Evolutionary conservation across 2,888 invertebrate genomes (phyloP), one percentile per base, ranked within the genome.

Genomic region (Melikaiella ostensackeni): DNA sequence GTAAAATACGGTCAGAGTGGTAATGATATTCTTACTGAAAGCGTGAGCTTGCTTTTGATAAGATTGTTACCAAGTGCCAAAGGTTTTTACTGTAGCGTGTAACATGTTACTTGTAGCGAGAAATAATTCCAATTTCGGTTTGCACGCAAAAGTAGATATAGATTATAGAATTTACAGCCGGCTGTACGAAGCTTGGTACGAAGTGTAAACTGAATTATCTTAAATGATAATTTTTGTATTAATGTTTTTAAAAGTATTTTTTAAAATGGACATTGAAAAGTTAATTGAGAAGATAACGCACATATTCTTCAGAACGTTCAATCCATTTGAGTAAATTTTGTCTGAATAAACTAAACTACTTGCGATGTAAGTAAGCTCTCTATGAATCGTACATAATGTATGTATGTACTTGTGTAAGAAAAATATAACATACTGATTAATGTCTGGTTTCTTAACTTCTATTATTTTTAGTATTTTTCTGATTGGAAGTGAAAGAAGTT

Each of bases 21-120:
- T 38, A 42, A 64, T 38, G 38, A 24, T 21, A 64, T 38, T 64
- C 7, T 38, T 21, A 64, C 38, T 4, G 24, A 42, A 64, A 38
- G 24, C 64, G 38, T 38, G 64, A 64, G 24, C 11, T 38, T 42
- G 5, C n/a, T 38, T 42, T 64, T 64, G 64, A 64, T 64, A 64
- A 64, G 64, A 64, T 64, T 64, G 21, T 64, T 64, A 64, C 38
- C 9, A 64, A 63, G 16, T 64, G 13, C 24, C 21, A 64, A 33
- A 24, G 9, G 64, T 24, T 64, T 64, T 35, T 64, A 42, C 9
- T 16, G 35, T 8, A 64, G 21, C 21, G 5, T 64, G 21, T 21
- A 38, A 64, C 35, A 21, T 38, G 38, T 24, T 24, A 64, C 9
- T 38, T 50, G 30, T 11, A n/a, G 46, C 30, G 42, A 70, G 27